Evolutionary conservation across 2,888 invertebrate species (phyloP), one percentile per base, ranked within the genome.

Genomic region (Parasteatoda lunata): DNA sequence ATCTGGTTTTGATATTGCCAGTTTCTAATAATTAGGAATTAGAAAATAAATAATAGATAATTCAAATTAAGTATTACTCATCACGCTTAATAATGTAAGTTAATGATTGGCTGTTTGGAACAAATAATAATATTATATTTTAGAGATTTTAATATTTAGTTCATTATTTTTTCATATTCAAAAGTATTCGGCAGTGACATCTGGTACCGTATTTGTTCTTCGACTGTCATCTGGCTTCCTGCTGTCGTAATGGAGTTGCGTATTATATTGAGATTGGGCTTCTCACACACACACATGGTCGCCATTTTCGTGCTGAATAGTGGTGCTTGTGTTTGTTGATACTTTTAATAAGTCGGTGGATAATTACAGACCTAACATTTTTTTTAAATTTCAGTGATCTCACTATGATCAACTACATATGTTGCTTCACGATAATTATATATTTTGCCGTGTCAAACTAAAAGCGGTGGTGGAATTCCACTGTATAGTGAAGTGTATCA

Each of bases 351-450:
- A 73, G 73, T 79, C 88, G 86, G 88, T 83, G 79, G 71, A 78
- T 75, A 78, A 77, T 82, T 82, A 75, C 75, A 75, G 75, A 75
- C 64, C 78, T 78, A 71, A 78, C 78, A 83, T 71, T 73, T 78
- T 88, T 83, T 83, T 59, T 66, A 79, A 73, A 88, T 79, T 30
- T 71, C 72, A 70, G 88, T 83, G 83, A 88, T 88, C 76, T 82
- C 88, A 88, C 78, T 88, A 88, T 88, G 88, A 88, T 88, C 83
- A 88, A 79, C 88, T 83, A 82, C 88, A 88, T 88, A 88, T 88
- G 88, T 88, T 88, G 88, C 88, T 78, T 76, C 88, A 88, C 88
- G 88, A 88, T 73, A 79, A 77, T 76, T 83, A 69, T 83, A 79
- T 75, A 78, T 47, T 77, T 83, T 88, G 78, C 66, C 77, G 73